Percentiles rank a stretch among this genome's conserved stretches.
These are phyloP conservation scores for Agapornis canus DNA, from an alignment of 2,797 vertebrate genomes.

Conservation along the genomic window DNA sequence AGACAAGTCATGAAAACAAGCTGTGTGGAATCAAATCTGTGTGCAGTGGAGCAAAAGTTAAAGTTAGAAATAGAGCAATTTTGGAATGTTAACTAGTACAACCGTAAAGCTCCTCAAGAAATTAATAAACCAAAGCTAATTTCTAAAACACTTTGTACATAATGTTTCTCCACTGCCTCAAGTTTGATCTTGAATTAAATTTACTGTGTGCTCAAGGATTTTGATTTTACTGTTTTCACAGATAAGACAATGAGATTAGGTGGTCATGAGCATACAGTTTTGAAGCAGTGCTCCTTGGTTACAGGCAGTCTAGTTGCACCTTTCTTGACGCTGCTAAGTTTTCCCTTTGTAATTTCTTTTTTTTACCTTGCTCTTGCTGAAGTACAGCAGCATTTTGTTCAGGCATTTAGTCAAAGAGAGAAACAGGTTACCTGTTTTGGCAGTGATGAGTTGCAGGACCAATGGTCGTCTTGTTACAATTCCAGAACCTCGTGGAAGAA, in stretches of 20 bases:
- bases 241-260: not conserved
- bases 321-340: not conserved
- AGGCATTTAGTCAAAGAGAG: not conserved
- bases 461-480: constrained; percentile 80
- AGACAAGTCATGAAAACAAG: constrained; percentile 39
- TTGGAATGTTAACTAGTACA: not conserved
- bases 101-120: not conserved
- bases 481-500: constrained; percentile 81
- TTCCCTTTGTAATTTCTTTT: not conserved
- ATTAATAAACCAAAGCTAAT: not conserved
- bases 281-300: not conserved
- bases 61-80: not conserved
- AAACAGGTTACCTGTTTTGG: constrained; percentile 77
- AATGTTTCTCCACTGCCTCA: not conserved
- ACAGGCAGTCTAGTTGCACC: not conserved
- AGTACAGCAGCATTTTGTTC: not conserved
- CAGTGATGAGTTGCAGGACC: constrained; percentile 80
- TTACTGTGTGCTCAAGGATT: not conserved
- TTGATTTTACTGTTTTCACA: not conserved
- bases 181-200: not conserved
- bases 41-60: not conserved
- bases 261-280: not conserved
- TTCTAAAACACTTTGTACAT: not conserved
- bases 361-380: not conserved
- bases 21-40: not conserved